phyloP scores from a whole-genome alignment of 2,113 vertebrate genomes.

The Zapornia atra region DNA sequence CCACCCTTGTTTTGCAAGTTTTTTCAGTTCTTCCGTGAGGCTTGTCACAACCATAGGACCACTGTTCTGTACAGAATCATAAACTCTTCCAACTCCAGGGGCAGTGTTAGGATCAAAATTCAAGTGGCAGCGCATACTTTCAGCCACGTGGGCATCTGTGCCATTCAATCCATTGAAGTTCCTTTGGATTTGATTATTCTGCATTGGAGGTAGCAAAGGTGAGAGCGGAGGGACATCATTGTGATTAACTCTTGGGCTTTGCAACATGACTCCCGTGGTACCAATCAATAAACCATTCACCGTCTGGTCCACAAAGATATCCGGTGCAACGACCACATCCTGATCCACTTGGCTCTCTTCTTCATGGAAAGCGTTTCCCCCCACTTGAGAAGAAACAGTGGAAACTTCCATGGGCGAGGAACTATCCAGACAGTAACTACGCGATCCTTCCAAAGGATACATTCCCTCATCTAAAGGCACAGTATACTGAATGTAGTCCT shows the following conservation, averaged over 20 bases:
- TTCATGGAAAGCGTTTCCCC: conserved; percentile 77
- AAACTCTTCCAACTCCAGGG: conserved; percentile 92
- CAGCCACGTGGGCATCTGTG: conserved; percentile 86
- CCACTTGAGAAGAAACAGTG: conserved; percentile 78
- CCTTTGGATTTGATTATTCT: conserved; percentile 86
- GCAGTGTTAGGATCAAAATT: conserved; percentile 95
- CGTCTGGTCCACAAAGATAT: conserved; percentile 90
- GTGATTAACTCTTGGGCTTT: conserved; percentile 80
- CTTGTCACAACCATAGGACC: conserved; percentile 97
- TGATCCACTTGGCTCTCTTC: conserved; percentile 83
- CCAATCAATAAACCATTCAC: conserved; percentile 86
- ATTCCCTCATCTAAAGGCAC: conserved; percentile 99
- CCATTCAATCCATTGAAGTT: conserved; percentile 86
- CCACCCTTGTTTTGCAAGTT: conserved; percentile 96
- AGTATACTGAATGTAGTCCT: conserved; percentile 99
- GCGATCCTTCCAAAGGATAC: conserved; percentile 90
- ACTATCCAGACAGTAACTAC: conserved; percentile 88
- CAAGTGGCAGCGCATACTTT: conserved; percentile 92
- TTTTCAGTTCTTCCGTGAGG: conserved; percentile 97
- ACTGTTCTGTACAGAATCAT: conserved; percentile 93
- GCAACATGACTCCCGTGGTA: conserved; percentile 87
- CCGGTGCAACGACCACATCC: conserved; percentile 83
- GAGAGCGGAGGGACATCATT: conserved; percentile 87
- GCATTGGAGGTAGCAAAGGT: conserved; percentile 90
- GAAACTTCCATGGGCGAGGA: conserved; percentile 95